A percentile compares a stretch with the other conserved stretches of the same genome.
Conservation (phyloP, 2,888 invertebrate species). For the Eubasilissa splendida region DNA sequence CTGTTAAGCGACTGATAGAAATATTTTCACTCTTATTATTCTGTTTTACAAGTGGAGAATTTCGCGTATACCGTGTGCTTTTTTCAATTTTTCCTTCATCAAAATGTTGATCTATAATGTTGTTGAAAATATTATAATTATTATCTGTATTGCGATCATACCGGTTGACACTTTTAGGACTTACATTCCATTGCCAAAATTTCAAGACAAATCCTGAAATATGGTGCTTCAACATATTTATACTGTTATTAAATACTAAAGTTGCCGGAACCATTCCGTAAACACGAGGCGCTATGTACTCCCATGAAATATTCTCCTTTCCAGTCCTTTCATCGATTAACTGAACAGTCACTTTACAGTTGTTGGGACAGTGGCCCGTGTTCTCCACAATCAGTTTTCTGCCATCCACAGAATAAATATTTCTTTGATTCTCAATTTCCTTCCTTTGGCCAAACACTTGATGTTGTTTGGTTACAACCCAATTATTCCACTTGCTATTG, state of each 20-base stretch:
- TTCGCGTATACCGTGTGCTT: constrained; percentile 48
- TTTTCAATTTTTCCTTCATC: constrained; percentile 39
- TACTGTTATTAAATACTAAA: constrained; percentile 74
- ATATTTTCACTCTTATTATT: constrained; percentile 67
- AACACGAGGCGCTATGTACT: constrained; percentile 76
- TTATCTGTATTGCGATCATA: constrained; percentile 60
- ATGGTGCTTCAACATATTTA: constrained; percentile 67
- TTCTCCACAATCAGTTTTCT: constrained; percentile 81
- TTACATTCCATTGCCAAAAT: constrained; percentile 85
- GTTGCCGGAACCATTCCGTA: constrained; percentile 83
- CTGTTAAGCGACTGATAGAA: constrained; percentile 76
- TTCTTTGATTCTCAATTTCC: constrained; percentile 72
- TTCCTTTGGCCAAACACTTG: constrained; percentile 73
- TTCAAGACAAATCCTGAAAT: constrained; percentile 85
- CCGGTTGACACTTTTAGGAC: constrained; percentile 59
- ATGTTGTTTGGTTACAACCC: constrained; percentile 68
- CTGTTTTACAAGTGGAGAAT: constrained; percentile 44
- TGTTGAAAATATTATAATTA: constrained; percentile 65
- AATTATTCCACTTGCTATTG: constrained; percentile 62
- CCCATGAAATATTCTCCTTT: constrained; percentile 73
- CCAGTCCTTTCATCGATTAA: constrained; percentile 73
- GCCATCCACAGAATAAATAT: constrained; percentile 75
- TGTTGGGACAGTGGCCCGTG: constrained; percentile 79
- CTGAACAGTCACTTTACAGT: constrained; percentile 77
- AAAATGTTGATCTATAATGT: constrained; percentile 60